These are phyloP conservation scores for Scolopax mira DNA, from an alignment of 2,113 vertebrate genomes.

Conservation along the genomic window DNA sequence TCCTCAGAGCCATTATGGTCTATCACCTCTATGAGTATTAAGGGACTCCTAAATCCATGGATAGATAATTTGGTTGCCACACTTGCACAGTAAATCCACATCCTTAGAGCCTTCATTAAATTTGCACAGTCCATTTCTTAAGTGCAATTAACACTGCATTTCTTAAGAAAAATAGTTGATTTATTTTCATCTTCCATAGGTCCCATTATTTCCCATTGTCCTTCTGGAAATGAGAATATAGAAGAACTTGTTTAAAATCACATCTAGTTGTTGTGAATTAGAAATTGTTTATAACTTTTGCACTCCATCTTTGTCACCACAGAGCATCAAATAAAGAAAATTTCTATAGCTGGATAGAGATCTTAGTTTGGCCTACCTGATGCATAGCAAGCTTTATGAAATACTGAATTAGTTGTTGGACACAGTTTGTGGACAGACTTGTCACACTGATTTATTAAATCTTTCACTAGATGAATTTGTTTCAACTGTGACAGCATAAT, in stretches of 20 bases:
- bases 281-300: background rate
- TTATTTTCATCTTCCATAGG: background rate
- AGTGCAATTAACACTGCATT: conserved; percentile 4
- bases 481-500: background rate
- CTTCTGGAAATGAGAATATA: background rate
- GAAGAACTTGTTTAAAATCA: background rate
- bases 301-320: background rate
- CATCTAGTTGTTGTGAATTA: background rate
- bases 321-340: background rate
- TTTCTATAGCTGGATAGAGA: background rate
- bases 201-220: background rate
- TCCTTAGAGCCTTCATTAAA: conserved; percentile 55
- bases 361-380: background rate
- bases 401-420: background rate
- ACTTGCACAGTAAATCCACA: conserved; percentile 44
- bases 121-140: conserved; percentile 46
- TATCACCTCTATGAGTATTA: conserved; percentile 57
- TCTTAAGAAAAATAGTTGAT: conserved; percentile 11
- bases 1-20: conserved; percentile 58
- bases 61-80: conserved; percentile 62
- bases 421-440: background rate
- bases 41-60: conserved; percentile 60
- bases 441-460: background rate
- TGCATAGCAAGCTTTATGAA: background rate
- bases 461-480: background rate